Base-by-base conservation (phyloP, 2,113 vertebrate species). In the Morone saxatilis region DNA sequence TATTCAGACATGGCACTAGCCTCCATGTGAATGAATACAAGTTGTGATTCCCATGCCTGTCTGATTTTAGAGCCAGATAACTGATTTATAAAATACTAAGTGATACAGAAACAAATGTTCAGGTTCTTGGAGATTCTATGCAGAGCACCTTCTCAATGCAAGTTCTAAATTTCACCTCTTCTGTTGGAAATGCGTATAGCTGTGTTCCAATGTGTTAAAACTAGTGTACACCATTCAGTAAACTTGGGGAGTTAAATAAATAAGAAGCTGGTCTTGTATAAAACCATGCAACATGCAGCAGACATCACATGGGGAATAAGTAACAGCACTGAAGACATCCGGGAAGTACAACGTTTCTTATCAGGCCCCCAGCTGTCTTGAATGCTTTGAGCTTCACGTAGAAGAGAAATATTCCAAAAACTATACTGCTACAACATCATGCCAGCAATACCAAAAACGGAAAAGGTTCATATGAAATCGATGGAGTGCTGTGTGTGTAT, bases 261-360 rank as follows among this genome's bases (percentile, higher is more conserved):
- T 12, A 48, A 67, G 5, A 65, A 53, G 45, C 45, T 19, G 13
- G 16, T 40, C 14, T 19, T 68, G 13, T 38, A 57, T 40, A 41
- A 68, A 68, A 74, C 31, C 54, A 57, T 76, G 65, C 48, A 56
- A 48, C 70, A 62, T 61, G 71, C 71, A 79, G 54, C 20, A 38
- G 38, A 61, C 47, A 36, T 67, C 43, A 74, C 36, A 53, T n/a
- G 47, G n/a, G 48, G 22, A 20, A 20, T 43, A 22, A 47, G 3
- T 31, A 3, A 31, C 31, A 48, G 43, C 10, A 62, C 40, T 22
- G 38, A 63, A 16, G 16, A 53, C 47, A 70, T 13, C 56, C 16
- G 50, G n/a, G 17, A 72, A 48, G 16, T 31, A 16, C 11, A 54
- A 6, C 12, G 17, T 3, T 2, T 60, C 13, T 22, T 10, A 25